These are phyloP conservation scores for Leucoptera coffeella DNA, from an alignment of 2,888 invertebrate species.

Conservation along the genomic window DNA sequence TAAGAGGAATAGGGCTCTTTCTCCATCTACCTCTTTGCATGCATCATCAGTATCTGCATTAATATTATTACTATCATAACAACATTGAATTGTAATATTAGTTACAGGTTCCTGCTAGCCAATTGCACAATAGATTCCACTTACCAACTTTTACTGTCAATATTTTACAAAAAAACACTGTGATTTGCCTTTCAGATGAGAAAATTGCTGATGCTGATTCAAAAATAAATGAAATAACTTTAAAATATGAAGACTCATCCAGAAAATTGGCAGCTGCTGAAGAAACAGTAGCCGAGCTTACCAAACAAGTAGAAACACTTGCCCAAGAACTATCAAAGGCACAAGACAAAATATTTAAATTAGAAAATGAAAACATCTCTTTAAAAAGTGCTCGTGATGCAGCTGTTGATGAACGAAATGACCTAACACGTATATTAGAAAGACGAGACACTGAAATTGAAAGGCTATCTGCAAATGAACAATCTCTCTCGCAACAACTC, in stretches of 20 bases:
- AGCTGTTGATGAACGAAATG: constrained; percentile 70
- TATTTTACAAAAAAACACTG: too few species aligned
- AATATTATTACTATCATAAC: too few species aligned
- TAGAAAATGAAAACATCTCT: constrained; percentile 61
- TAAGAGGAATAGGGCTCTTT: too few species aligned
- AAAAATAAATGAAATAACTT: constrained; percentile 48
- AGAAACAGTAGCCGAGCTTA: constrained; percentile 58
- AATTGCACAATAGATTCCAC: too few species aligned
- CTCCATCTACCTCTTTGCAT: too few species aligned
- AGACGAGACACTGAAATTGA: constrained; percentile 69
- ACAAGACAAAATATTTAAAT: constrained; percentile 54
- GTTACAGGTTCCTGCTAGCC: too few species aligned
- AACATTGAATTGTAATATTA: too few species aligned
- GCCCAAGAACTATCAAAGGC: constrained; percentile 60
- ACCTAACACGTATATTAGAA: constrained; percentile 63
- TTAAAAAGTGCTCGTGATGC: constrained; percentile 64
- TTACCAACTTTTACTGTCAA: too few species aligned
- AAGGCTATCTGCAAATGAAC: constrained; percentile 62
- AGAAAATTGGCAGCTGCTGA: constrained; percentile 57
- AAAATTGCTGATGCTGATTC: constrained; percentile 48
- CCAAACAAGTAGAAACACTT: constrained; percentile 56
- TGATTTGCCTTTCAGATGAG: constrained; percentile 53
- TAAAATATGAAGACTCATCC: constrained; percentile 58
- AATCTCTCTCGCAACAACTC: constrained; percentile 65
- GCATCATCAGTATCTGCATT: too few species aligned